Percentiles rank a stretch among this genome's conserved stretches.
Conservation (phyloP, 35 echinoderm and acorn worm genomes). For the Lytechinus pictus region DNA sequence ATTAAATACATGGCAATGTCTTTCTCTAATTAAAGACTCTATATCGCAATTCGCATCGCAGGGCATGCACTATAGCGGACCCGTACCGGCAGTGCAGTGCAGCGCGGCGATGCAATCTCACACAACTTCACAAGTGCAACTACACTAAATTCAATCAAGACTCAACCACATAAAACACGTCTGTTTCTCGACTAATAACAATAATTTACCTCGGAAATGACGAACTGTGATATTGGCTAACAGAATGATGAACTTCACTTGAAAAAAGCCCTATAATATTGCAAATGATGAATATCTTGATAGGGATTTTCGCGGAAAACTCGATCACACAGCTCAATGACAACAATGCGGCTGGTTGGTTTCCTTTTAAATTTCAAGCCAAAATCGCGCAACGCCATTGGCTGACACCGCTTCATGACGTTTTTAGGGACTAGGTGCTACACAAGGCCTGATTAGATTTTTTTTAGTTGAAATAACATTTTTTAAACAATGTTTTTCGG, state of each 20-base stretch:
- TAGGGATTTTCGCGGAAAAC: not conserved
- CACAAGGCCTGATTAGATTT: not conserved
- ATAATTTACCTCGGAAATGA: not conserved
- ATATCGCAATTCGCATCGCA: too few species aligned
- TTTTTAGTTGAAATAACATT: too few species aligned
- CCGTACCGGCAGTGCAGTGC: not conserved
- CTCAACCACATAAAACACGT: not conserved
- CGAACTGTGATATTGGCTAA: not conserved
- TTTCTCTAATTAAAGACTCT: too few species aligned
- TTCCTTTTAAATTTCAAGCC: constrained; percentile 88
- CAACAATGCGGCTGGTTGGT: constrained; percentile 31
- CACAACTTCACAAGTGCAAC: not conserved
- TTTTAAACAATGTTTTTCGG: too few species aligned
- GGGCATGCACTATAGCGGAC: too few species aligned
- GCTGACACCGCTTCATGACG: not conserved
- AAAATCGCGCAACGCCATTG: constrained; percentile 58
- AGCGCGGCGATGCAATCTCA: not conserved
- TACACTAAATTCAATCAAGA: not conserved
- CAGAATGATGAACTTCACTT: not conserved
- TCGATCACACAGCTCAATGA: not conserved
- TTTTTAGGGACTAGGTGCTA: not conserved
- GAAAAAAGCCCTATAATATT: not conserved
- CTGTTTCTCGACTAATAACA: not conserved
- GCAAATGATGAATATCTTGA: not conserved
- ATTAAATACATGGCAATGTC: too few species aligned